Evolutionary conservation across 2,797 vertebrate genomes (phyloP).

Genomic region (Tauraco hartlaubi): DNA sequence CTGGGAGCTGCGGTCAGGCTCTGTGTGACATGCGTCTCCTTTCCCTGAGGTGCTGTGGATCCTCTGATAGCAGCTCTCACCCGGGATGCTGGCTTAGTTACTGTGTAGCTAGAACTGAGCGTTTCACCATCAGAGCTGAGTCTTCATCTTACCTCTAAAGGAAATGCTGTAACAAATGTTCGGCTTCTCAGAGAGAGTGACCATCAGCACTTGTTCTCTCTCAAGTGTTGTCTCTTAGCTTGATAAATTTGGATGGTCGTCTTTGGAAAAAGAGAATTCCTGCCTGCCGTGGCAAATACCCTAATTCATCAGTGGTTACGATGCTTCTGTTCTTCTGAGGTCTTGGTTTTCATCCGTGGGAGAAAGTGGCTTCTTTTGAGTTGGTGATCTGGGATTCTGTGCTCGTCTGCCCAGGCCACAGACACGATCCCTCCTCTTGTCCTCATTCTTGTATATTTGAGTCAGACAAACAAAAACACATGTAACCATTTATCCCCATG

Average conservation of each 20-base stretch:
- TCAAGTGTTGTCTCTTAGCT: background rate
- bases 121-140: background rate
- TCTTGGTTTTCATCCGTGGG: background rate
- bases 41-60: background rate
- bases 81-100: background rate
- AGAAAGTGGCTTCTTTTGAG: background rate
- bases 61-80: background rate
- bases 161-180: background rate
- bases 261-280: background rate
- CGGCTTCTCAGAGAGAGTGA: background rate
- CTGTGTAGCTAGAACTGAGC: background rate
- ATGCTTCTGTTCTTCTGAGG: background rate
- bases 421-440: background rate
- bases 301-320: background rate
- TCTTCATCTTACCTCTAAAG: background rate
- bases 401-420: background rate
- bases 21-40: accelerated
- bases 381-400: background rate
- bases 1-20: background rate
- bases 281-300: background rate
- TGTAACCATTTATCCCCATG: accelerated
- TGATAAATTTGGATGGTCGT: background rate
- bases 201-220: background rate
- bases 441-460: background rate
- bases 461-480: background rate